Evolutionary conservation across 2,888 invertebrate species (phyloP).

Genomic region (Tanypteryx hageni): DNA sequence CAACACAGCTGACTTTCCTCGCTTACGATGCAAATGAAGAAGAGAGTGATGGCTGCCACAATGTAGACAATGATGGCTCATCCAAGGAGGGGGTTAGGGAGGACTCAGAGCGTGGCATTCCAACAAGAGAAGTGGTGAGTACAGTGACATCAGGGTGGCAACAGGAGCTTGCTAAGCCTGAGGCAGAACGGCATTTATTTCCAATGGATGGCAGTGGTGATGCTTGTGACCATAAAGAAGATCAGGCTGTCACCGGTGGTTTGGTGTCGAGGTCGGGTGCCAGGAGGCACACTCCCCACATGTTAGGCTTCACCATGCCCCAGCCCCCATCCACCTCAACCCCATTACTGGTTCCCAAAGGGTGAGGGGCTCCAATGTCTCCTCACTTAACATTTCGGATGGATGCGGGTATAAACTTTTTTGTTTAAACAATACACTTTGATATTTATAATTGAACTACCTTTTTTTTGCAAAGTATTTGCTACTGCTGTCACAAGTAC

Average conservation of each 20-base stretch:
- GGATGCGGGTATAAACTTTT: constrained; percentile 68
- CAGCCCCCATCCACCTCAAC: constrained; percentile 60
- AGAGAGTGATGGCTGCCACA: constrained; percentile 31
- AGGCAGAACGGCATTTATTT: constrained; percentile 40
- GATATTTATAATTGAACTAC: constrained; percentile 64
- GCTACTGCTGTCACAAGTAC: constrained; percentile 56
- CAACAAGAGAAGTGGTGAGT: constrained; percentile 16
- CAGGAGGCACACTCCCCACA: constrained; percentile 45
- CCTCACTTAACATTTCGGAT: constrained; percentile 67
- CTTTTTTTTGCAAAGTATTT: constrained; percentile 64
- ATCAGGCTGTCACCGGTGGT: constrained; percentile 18
- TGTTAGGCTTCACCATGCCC: constrained; percentile 44
- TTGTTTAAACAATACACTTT: constrained; percentile 63
- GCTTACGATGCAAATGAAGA: constrained; percentile 37
- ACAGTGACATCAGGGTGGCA: not conserved
- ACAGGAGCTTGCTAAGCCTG: constrained; percentile 10
- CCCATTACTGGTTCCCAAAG: constrained; percentile 61
- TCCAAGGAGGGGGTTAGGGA: constrained; percentile 25
- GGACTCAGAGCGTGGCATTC: constrained; percentile 18
- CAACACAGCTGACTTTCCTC: constrained; percentile 42
- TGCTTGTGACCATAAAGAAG: not conserved
- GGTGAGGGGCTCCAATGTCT: constrained; percentile 55
- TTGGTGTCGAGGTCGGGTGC: constrained; percentile 40
- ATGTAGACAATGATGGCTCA: constrained; percentile 29
- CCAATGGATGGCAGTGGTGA: constrained; percentile 44